Evolutionary conservation across 2,113 vertebrate genomes (phyloP), one percentile per base, ranked within the genome.

Genomic region (Chaetura pelagica): DNA sequence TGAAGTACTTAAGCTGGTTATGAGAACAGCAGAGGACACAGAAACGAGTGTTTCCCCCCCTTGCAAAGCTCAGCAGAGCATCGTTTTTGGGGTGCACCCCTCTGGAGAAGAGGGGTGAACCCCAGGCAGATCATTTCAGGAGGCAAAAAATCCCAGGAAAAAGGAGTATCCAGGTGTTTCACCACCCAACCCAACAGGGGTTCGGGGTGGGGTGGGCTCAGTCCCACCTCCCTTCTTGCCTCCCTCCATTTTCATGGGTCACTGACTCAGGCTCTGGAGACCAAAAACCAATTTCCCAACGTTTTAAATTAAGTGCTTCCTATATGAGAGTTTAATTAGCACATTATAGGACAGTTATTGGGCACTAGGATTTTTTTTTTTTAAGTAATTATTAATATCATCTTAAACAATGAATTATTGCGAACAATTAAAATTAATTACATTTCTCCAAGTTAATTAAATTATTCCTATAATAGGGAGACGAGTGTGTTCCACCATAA

Each of bases 361-460:
- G 96, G 96, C 96, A 74, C 93, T 96, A 55, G 12, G 78, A 90
- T 48, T 85, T 95, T 54, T 66, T 44, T 64, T 22, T 29, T 24
- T 72, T 22, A 93, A 32, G 44, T 38, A 97, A 97, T 97, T 97
- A 97, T 97, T 96, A 97, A 96, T 96, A 97, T 96, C 81, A 27
- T 90, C 81, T 97, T 97, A 97, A 97, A 98, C 97, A 97, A 97
- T 96, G 97, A 98, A 94, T 98, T 98, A 98, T 97, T 71, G 2
- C 2, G 83, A 89, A 93, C 97, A 96, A 98, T 98, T 98, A 98
- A 97, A 98, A 98, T 98, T 98, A 98, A 98, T 98, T 97, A 90
- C 93, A 49, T 97, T 98, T 97, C 97, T 96, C 96, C 90, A 67
- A 93, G 93, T 97, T 98, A 98, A 98, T 98, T 97, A 96, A 98